A percentile compares a stretch with the other conserved stretches of the same genome.
These are phyloP conservation scores for Cantharis flavilabris DNA, from an alignment of 2,888 invertebrate genomes.

Conservation along the genomic window DNA sequence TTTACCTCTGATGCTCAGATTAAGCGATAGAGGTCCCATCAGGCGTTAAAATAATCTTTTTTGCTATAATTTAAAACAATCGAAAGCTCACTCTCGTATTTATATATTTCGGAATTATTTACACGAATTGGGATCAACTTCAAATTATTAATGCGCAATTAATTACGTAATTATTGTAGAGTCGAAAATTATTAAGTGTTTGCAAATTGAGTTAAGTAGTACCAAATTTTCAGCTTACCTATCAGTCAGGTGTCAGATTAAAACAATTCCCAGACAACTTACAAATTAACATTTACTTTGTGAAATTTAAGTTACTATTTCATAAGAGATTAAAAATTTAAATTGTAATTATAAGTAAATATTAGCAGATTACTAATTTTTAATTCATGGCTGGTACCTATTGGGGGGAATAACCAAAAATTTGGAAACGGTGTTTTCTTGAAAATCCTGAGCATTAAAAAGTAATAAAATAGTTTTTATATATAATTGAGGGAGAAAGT, in stretches of 20 bases:
- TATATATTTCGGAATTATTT: background rate
- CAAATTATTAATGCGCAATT: background rate
- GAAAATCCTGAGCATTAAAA: background rate
- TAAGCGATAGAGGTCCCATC: conserved; percentile 12
- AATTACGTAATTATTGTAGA: background rate
- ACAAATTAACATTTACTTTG: background rate
- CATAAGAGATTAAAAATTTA: background rate
- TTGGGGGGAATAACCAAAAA: background rate
- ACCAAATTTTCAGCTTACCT: background rate
- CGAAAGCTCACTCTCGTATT: background rate
- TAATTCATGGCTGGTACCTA: background rate
- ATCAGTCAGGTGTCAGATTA: background rate
- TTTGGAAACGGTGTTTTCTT: background rate
- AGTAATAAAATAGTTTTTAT: background rate
- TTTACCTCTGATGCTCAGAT: background rate
- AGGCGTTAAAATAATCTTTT: background rate
- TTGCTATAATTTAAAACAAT: background rate
- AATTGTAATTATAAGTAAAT: background rate
- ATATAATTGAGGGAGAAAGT: background rate
- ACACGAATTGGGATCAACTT: background rate
- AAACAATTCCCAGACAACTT: background rate
- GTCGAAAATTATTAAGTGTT: background rate
- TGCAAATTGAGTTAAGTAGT: background rate
- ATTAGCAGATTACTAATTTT: background rate
- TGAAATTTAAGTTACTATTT: background rate